Conservation (phyloP, 2,797 vertebrate species). For the Meriones psammophilus region DNA sequence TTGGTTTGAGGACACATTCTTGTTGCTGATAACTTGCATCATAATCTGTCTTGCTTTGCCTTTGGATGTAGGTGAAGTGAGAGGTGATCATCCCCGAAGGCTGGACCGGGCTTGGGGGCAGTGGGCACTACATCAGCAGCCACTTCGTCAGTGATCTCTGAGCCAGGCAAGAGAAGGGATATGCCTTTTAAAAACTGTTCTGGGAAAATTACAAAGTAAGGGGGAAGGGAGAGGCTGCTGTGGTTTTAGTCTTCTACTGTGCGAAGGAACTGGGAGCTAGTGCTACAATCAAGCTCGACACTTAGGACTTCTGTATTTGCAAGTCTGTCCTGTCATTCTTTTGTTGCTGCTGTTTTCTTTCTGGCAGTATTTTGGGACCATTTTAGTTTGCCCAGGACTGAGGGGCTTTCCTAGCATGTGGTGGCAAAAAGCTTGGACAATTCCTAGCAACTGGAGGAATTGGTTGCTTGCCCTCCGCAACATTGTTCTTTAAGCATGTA, state of each 20-base stretch:
- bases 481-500: neutral
- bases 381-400: neutral
- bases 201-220: conserved; percentile 34
- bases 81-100: neutral
- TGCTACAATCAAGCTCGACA: conserved; percentile 57
- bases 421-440: neutral
- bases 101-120: conserved; percentile 30
- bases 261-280: conserved; percentile 73
- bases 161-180: conserved; percentile 58
- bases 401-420: neutral
- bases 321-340: conserved; percentile 32
- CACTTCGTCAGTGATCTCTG: neutral
- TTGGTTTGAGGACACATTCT: conserved; percentile 5
- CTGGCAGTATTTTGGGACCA: neutral
- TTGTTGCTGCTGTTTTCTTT: conserved; percentile 18
- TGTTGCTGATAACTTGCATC: conserved; percentile 21
- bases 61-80: conserved; percentile 24
- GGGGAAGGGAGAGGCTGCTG: conserved; percentile 45
- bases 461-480: neutral
- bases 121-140: neutral
- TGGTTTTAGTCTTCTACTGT: conserved; percentile 27
- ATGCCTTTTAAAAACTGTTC: neutral
- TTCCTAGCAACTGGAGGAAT: neutral
- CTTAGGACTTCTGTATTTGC: conserved; percentile 79
- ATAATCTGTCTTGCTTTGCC: conserved; percentile 35